These are phyloP conservation scores for Caenorhabditis brenneri DNA, from an alignment of 1,140 invertebrate genomes.

Conservation along the genomic window DNA sequence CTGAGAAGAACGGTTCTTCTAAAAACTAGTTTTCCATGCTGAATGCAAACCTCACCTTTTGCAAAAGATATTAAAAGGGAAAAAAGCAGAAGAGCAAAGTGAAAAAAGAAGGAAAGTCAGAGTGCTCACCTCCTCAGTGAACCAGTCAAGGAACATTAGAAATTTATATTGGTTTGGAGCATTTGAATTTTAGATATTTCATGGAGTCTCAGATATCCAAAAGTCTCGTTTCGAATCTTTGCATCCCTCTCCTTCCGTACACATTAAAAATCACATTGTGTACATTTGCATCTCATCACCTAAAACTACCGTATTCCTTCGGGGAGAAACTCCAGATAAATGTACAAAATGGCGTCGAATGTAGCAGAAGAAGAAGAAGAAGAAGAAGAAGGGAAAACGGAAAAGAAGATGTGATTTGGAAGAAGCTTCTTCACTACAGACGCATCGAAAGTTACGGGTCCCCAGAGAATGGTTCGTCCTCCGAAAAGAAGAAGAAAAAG, in stretches of 20 bases:
- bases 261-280: slow-evolving; percentile 30
- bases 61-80: neutral
- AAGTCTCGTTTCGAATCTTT: no score
- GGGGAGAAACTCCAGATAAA: neutral
- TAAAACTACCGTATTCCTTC: slow-evolving; percentile 35
- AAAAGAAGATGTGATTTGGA: slow-evolving; percentile 39
- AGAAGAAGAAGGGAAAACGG: neutral
- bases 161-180: slow-evolving; percentile 27
- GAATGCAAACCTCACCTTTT: no score
- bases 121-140: neutral
- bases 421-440: slow-evolving; percentile 24
- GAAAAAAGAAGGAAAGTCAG: no score
- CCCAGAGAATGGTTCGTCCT: slow-evolving; percentile 1
- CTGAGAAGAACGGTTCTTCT: no score
- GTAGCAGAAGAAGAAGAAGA: neutral
- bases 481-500: neutral
- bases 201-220: no score
- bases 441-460: slow-evolving; percentile 29
- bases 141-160: neutral
- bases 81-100: no score
- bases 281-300: slow-evolving; percentile 39
- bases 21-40: no score
- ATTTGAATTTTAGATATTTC: slow-evolving; percentile 31
- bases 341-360: neutral
- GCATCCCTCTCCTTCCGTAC: neutral